Conservation (phyloP, 2,888 invertebrate genomes). For the Ochropacha duplaris region DNA sequence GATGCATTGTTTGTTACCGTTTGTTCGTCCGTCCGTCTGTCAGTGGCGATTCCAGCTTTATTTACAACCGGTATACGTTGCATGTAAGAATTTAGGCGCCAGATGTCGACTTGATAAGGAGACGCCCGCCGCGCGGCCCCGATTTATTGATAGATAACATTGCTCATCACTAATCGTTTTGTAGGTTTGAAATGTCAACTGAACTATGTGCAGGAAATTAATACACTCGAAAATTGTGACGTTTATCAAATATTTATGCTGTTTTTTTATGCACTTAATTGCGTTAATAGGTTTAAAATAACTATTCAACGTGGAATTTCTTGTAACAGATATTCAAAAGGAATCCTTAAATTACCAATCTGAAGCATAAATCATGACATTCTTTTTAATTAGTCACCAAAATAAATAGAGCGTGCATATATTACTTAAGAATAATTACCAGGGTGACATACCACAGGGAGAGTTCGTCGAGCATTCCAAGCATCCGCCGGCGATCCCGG, state of each 20-base stretch:
- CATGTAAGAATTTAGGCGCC: slow-evolving; percentile 75
- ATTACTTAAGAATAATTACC: slow-evolving; percentile 61
- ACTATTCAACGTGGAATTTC: background rate
- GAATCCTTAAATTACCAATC: slow-evolving; percentile 1
- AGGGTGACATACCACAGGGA: slow-evolving; percentile 57
- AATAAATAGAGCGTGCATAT: slow-evolving; percentile 42
- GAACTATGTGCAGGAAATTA: background rate
- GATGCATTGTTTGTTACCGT: slow-evolving; percentile 26
- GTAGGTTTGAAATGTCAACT: slow-evolving; percentile 6
- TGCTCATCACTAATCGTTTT: slow-evolving; percentile 27
- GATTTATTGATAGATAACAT: slow-evolving; percentile 56
- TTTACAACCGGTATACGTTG: slow-evolving; percentile 43
- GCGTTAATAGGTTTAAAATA: background rate
- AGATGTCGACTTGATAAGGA: slow-evolving; percentile 58
- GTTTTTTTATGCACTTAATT: background rate
- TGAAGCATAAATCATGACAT: slow-evolving; percentile 42
- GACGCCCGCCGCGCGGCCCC: slow-evolving; percentile 48
- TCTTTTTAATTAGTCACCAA: slow-evolving; percentile 64
- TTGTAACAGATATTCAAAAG: background rate
- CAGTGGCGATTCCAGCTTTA: slow-evolving; percentile 41
- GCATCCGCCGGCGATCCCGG: slow-evolving; percentile 57
- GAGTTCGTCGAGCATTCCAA: slow-evolving; percentile 49
- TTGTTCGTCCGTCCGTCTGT: slow-evolving; percentile 36
- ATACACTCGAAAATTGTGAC: background rate
- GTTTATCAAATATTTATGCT: background rate